Evolutionary conservation across 1,140 invertebrate species (phyloP).

Genomic region (Ostrea edulis): DNA sequence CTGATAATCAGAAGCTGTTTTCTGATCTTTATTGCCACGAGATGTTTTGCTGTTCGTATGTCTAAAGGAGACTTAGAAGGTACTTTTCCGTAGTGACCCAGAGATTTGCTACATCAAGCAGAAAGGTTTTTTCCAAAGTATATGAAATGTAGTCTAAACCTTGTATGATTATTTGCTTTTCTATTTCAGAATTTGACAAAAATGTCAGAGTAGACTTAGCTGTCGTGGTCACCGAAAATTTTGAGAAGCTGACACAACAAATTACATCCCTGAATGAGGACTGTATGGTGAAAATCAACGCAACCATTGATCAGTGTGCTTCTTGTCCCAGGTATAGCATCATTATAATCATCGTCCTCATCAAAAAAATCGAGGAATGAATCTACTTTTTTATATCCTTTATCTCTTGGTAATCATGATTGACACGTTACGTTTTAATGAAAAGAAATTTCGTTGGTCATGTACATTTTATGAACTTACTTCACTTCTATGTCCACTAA

Average conservation of each 20-base stretch:
- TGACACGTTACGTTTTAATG: too few relatives aligned
- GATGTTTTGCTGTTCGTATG: background rate
- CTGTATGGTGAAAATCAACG: background rate
- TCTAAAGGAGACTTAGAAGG: background rate
- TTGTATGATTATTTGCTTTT: background rate
- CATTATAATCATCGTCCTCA: background rate
- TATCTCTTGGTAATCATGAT: too few relatives aligned
- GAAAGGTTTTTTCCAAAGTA: too few relatives aligned
- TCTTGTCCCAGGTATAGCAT: background rate
- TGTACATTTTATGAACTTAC: too few relatives aligned
- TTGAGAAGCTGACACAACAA: background rate
- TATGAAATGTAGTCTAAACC: too few relatives aligned
- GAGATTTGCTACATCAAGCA: too few relatives aligned
- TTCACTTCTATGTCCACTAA: too few relatives aligned
- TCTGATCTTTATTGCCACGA: background rate
- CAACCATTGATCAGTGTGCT: background rate
- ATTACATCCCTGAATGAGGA: background rate
- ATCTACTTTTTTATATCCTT: too few relatives aligned
- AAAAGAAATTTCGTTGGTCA: too few relatives aligned
- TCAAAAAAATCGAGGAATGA: too few relatives aligned
- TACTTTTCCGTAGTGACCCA: too few relatives aligned
- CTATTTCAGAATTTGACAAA: slow-evolving; percentile 6
- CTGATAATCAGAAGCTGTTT: background rate
- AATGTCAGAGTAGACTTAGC: background rate
- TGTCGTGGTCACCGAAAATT: background rate